Evolutionary conservation across 2,797 vertebrate species (phyloP).

Genomic region (Graptemys geographica): DNA sequence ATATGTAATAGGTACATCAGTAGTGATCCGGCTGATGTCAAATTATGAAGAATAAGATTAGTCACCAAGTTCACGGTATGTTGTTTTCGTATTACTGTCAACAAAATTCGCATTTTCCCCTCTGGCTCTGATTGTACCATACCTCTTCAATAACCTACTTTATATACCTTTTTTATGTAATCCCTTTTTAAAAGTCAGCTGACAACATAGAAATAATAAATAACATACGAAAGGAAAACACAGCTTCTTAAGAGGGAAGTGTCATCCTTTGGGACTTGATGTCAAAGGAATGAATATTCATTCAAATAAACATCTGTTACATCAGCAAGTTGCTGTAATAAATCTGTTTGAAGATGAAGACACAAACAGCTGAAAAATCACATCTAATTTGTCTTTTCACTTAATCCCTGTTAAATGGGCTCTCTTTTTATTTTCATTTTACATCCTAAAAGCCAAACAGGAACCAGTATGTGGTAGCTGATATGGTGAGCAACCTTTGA

Average conservation of each 20-base stretch:
- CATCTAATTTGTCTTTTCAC: slow-evolving; percentile 52
- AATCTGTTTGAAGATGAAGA: slow-evolving; percentile 67
- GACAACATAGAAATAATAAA: slow-evolving; percentile 48
- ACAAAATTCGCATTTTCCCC: slow-evolving; percentile 62
- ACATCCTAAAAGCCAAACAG: slow-evolving; percentile 9
- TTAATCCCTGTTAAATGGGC: slow-evolving; percentile 57
- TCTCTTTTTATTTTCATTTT: slow-evolving; percentile 28
- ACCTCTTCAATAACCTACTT: slow-evolving; percentile 32
- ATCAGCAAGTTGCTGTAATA: slow-evolving; percentile 34
- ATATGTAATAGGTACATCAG: slow-evolving; percentile 20
- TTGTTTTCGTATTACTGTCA: slow-evolving; percentile 39
- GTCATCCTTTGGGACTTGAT: slow-evolving; percentile 60
- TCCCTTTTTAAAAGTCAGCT: slow-evolving; percentile 51
- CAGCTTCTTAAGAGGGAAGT: slow-evolving; percentile 61
- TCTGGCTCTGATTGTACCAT: slow-evolving; percentile 30
- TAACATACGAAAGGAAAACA: slow-evolving; percentile 58
- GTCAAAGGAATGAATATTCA: slow-evolving; percentile 71
- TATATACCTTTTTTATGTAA: slow-evolving; percentile 36
- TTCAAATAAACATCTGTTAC: slow-evolving; percentile 73
- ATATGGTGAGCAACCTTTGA: not conserved
- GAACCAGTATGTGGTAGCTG: not conserved
- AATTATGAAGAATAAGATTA: slow-evolving; percentile 43
- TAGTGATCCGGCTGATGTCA: slow-evolving; percentile 38
- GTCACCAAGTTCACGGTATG: not conserved
- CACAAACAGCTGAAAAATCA: slow-evolving; percentile 48